Conservation (phyloP, 1,140 invertebrate species). For the Manduca sexta region DNA sequence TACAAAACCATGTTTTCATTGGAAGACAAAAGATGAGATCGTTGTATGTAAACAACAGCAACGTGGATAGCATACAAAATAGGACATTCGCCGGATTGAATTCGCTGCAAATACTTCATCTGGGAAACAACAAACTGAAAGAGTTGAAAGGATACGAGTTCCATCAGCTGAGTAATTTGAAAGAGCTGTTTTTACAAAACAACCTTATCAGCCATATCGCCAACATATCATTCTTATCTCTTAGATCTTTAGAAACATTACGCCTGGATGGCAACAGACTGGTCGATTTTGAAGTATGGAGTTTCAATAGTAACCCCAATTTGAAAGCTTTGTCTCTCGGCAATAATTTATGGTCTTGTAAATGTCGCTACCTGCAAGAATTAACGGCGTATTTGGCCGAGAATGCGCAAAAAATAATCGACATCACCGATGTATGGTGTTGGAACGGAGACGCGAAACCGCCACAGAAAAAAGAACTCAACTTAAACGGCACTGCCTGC, state of each 20-base stretch:
- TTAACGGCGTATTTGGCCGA: constrained; percentile 88
- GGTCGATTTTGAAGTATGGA: constrained; percentile 88
- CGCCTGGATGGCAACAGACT: constrained; percentile 89
- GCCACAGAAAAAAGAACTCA: constrained; percentile 80
- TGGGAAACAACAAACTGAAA: constrained; percentile 88
- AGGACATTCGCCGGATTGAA: constrained; percentile 93
- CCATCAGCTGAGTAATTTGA: constrained; percentile 85
- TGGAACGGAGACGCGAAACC: constrained; percentile 84
- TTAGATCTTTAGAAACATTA: constrained; percentile 86
- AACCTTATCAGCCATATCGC: constrained; percentile 86
- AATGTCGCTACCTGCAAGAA: constrained; percentile 91
- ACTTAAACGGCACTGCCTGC: constrained; percentile 87
- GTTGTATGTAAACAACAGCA: constrained; percentile 89
- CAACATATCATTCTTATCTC: constrained; percentile 85
- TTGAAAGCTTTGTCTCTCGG: constrained; percentile 83
- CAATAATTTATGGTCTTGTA: constrained; percentile 91
- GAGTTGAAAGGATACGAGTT: constrained; percentile 92
- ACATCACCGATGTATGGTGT: constrained; percentile 86
- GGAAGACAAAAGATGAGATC: constrained; percentile 91
- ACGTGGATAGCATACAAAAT: constrained; percentile 90
- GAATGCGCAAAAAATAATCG: constrained; percentile 85
- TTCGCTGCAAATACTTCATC: constrained; percentile 85
- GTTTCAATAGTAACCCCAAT: constrained; percentile 80
- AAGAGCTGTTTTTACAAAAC: constrained; percentile 90
- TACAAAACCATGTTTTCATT: constrained; percentile 93